A percentile compares a stretch with the other conserved stretches of the same genome.
phyloP scores from a whole-genome alignment of 2,113 vertebrate genomes.

The Dissostichus mawsoni region DNA sequence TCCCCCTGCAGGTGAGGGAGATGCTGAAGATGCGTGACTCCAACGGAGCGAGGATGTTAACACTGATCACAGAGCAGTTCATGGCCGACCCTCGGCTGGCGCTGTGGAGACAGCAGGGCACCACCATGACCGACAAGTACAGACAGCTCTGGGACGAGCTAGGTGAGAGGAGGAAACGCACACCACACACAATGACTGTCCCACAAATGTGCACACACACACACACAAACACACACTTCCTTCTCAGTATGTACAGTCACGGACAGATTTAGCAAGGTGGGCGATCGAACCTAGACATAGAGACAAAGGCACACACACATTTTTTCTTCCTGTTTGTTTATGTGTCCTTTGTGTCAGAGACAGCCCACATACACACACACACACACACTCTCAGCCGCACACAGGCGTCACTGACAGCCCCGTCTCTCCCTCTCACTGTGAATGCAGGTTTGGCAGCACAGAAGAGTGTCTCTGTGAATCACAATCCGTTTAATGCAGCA shows the following conservation, averaged over 20 bases:
- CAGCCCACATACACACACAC: slow-evolving; percentile 30
- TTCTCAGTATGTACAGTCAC: slow-evolving; percentile 15
- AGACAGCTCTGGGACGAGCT: slow-evolving; percentile 97
- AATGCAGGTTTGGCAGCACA: slow-evolving; percentile 54
- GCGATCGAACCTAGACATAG: slow-evolving; percentile 44
- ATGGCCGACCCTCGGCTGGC: slow-evolving; percentile 96
- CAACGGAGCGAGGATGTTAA: slow-evolving; percentile 98
- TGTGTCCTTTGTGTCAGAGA: slow-evolving; percentile 56
- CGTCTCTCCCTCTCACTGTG: slow-evolving; percentile 30
- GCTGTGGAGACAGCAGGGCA: slow-evolving; percentile 98
- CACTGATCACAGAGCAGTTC: slow-evolving; percentile 98
- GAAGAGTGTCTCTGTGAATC: slow-evolving; percentile 55
- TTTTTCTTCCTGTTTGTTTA: slow-evolving; percentile 36
- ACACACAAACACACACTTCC: slow-evolving; percentile 11
- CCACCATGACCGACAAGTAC: slow-evolving; percentile 98
- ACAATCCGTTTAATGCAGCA: slow-evolving; percentile 44
- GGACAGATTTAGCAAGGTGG: slow-evolving; percentile 59
- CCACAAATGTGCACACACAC: slow-evolving; percentile 22
- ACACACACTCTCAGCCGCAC: slow-evolving; percentile 13
- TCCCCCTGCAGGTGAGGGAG: slow-evolving; percentile 90
- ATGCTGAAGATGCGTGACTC: slow-evolving; percentile 99
- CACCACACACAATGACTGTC: background rate
- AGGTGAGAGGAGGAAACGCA: slow-evolving; percentile 71
- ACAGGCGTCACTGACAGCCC: slow-evolving; percentile 44
- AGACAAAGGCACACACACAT: slow-evolving; percentile 39